Conservation (phyloP, 2,888 invertebrate species). For the Agonopterix heracliana region DNA sequence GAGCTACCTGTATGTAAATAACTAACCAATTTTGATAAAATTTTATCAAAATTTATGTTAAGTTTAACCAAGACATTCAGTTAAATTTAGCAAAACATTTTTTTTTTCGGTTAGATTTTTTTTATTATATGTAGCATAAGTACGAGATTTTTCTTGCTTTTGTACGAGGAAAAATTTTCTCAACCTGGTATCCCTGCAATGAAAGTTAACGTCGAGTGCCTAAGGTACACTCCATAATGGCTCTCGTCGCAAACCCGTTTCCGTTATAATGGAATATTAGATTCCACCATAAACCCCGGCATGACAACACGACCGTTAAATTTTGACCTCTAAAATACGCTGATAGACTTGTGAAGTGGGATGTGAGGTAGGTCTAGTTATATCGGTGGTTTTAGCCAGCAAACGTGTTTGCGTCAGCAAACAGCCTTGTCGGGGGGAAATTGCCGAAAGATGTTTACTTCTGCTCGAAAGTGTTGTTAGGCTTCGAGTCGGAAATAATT, state of each 20-base stretch:
- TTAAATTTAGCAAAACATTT: too few relatives aligned
- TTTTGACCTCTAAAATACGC: constrained; percentile 43
- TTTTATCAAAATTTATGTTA: too few relatives aligned
- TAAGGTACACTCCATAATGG: constrained; percentile 48
- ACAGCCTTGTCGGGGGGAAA: constrained; percentile 43
- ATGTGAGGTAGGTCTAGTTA: constrained; percentile 24
- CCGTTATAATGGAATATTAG: constrained; percentile 65
- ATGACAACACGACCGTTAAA: constrained; percentile 41
- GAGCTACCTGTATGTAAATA: too few relatives aligned
- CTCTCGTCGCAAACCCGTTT: constrained; percentile 46
- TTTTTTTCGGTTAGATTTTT: too few relatives aligned
- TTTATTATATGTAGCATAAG: too few relatives aligned
- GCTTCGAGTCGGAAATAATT: constrained; percentile 36
- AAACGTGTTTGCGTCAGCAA: constrained; percentile 48
- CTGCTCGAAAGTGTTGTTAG: constrained; percentile 33
- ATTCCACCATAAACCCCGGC: constrained; percentile 52
- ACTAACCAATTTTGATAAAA: too few relatives aligned
- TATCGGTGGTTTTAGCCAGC: constrained; percentile 27
- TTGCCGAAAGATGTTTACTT: constrained; percentile 48
- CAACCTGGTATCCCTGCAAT: constrained; percentile 8
- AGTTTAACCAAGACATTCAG: too few relatives aligned
- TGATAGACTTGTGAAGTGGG: constrained; percentile 14
- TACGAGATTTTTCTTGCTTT: too few relatives aligned
- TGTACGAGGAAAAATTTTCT: too few relatives aligned
- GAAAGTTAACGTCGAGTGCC: constrained; percentile 27